Percentiles rank a stretch among this genome's conserved stretches.
These are phyloP conservation scores for Tetramorium alpestre DNA, from an alignment of 1,140 invertebrate genomes.

Conservation along the genomic window DNA sequence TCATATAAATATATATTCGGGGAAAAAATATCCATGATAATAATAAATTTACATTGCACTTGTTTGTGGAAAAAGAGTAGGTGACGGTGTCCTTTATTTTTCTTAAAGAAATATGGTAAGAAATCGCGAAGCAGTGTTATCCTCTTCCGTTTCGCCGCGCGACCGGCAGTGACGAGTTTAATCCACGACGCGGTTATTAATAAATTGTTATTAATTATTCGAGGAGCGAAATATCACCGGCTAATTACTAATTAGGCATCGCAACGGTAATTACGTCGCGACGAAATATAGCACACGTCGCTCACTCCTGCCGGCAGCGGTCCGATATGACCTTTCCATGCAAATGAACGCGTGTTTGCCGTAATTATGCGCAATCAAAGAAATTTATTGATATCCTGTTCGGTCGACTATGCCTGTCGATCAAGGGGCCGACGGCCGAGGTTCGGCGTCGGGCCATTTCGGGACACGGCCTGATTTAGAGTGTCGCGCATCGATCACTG, in stretches of 20 bases:
- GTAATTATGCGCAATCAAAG: slow-evolving; percentile 49
- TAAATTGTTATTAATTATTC: slow-evolving; percentile 54
- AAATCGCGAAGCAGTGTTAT: slow-evolving; percentile 4
- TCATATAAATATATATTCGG: too few relatives aligned
- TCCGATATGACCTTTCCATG: slow-evolving; percentile 26
- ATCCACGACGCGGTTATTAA: slow-evolving; percentile 1
- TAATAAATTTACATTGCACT: too few relatives aligned
- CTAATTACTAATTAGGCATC: slow-evolving; percentile 49
- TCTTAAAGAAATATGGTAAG: background rate
- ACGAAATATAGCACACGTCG: slow-evolving; percentile 42
- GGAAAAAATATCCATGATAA: too few relatives aligned
- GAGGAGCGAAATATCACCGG: slow-evolving; percentile 44
- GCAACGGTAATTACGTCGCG: slow-evolving; percentile 26
- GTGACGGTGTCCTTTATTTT: too few relatives aligned
- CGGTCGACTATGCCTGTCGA: background rate
- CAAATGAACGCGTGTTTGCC: slow-evolving; percentile 21
- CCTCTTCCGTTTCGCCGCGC: background rate
- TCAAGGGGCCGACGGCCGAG: slow-evolving; percentile 9
- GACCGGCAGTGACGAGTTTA: background rate
- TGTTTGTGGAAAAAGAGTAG: too few relatives aligned
- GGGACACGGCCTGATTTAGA: slow-evolving; percentile 62
- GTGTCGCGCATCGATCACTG: slow-evolving; percentile 65
- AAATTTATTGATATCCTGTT: slow-evolving; percentile 48
- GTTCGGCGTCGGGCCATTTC: slow-evolving; percentile 16
- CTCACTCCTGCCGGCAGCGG: background rate